These are phyloP conservation scores for Astur gentilis DNA, from an alignment of 2,113 vertebrate genomes.

Conservation along the genomic window DNA sequence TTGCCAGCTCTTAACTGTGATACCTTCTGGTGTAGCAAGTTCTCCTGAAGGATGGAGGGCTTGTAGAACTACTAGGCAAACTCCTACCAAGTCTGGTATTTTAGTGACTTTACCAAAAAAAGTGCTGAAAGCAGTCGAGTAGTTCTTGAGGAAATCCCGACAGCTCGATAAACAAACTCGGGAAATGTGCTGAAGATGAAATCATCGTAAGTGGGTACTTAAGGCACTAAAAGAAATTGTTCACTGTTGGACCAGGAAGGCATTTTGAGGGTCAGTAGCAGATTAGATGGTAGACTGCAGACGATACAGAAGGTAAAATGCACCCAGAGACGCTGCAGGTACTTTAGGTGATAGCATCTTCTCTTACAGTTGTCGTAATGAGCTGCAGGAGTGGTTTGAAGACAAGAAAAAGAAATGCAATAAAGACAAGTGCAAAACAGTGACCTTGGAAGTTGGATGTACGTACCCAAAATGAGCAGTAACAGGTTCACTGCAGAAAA, in stretches of 20 bases:
- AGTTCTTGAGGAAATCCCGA: not conserved
- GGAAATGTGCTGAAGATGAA: not conserved
- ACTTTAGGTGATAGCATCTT: not conserved
- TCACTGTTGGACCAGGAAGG: not conserved
- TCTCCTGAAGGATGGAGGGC: not conserved
- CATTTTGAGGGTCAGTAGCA: not conserved
- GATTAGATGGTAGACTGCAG: not conserved
- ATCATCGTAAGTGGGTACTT: not conserved
- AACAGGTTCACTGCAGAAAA: not conserved
- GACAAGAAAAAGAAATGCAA: not conserved
- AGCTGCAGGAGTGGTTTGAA: not conserved
- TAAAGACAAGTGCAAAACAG: not conserved
- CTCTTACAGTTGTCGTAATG: not conserved
- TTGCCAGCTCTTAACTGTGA: not conserved
- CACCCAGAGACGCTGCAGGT: not conserved
- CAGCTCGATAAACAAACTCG: not conserved
- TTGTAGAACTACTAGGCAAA: not conserved
- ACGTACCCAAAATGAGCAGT: fast-evolving
- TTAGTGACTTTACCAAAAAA: not conserved
- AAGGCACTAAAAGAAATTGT: not conserved
- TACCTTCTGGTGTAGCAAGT: not conserved
- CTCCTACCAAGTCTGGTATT: not conserved
- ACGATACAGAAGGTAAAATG: not conserved
- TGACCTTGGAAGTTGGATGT: not conserved
- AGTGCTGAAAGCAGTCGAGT: not conserved